Evolutionary conservation across 37 sponge, comb jelly and placozoan genomes (phyloP).

Genomic region (Beroe ovata): DNA sequence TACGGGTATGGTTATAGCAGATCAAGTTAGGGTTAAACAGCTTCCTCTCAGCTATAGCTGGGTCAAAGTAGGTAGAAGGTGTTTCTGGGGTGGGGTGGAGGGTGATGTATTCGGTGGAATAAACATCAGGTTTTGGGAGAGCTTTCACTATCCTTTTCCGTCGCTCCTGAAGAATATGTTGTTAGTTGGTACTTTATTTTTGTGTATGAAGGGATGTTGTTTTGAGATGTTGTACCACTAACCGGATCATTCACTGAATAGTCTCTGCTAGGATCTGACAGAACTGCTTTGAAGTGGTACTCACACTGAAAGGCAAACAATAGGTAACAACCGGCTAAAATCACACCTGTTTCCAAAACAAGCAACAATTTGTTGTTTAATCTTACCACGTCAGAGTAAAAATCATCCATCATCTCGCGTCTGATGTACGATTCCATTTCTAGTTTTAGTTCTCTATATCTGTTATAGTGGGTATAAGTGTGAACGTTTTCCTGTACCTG

Average conservation of each 20-base stretch:
- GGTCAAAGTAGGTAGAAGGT: neutral
- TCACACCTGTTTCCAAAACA: too few relatives aligned
- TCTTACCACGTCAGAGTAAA: conserved; percentile 29
- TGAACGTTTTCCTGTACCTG: neutral
- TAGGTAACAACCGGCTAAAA: too few relatives aligned
- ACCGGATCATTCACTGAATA: neutral
- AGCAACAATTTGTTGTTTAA: too few relatives aligned
- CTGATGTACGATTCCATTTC: neutral
- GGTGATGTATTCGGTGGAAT: neutral
- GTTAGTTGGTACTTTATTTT: neutral
- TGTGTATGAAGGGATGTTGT: too few relatives aligned
- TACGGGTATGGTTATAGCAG: neutral
- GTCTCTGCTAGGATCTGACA: neutral
- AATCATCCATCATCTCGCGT: neutral
- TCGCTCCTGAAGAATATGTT: neutral
- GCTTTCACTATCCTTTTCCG: neutral
- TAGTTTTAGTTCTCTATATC: neutral
- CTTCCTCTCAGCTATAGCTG: neutral
- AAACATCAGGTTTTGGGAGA: neutral
- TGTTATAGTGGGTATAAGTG: neutral
- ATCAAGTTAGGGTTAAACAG: conserved; percentile 4
- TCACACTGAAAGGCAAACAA: conserved; percentile 31
- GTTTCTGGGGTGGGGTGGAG: neutral
- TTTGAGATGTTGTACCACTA: too few relatives aligned
- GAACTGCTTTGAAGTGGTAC: conserved; percentile 9